phyloP scores from a whole-genome alignment of 2,797 vertebrate genomes.

The Phyllotis vaccarum region DNA sequence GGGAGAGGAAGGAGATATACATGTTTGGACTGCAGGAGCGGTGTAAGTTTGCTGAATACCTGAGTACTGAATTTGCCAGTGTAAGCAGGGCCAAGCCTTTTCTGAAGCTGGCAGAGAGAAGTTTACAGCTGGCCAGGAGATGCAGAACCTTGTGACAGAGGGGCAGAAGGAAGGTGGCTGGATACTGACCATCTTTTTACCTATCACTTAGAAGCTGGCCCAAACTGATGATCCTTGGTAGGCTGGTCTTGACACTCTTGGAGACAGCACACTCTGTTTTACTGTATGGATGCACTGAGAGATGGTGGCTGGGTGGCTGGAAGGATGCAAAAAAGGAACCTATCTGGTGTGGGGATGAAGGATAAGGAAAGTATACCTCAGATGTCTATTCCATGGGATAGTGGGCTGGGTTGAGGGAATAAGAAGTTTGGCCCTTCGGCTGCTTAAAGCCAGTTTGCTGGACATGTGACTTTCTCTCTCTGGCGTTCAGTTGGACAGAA shows the following conservation, averaged over 20 bases:
- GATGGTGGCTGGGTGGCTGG: neutral
- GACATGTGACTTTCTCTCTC: neutral
- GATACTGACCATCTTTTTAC: neutral
- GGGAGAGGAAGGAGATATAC: neutral
- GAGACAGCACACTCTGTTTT: neutral
- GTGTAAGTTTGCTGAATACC: accelerated
- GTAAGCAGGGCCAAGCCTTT: neutral
- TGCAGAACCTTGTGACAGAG: neutral
- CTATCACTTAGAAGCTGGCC: neutral
- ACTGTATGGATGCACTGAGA: neutral
- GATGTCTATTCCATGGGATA: neutral
- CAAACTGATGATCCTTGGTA: conserved; percentile 17
- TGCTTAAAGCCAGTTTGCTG: neutral
- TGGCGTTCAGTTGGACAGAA: accelerated
- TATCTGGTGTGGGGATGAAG: too few species aligned
- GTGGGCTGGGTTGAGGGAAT: neutral
- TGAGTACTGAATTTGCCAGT: neutral
- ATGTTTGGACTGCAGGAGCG: accelerated
- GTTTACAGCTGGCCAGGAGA: neutral
- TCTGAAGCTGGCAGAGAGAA: neutral
- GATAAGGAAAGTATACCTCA: neutral
- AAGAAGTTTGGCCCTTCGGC: neutral
- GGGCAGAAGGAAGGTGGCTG: neutral
- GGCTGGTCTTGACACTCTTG: neutral
- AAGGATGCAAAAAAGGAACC: neutral